These are phyloP conservation scores for Lasioglossum marginatum DNA, from an alignment of 2,888 invertebrate genomes.

Conservation along the genomic window DNA sequence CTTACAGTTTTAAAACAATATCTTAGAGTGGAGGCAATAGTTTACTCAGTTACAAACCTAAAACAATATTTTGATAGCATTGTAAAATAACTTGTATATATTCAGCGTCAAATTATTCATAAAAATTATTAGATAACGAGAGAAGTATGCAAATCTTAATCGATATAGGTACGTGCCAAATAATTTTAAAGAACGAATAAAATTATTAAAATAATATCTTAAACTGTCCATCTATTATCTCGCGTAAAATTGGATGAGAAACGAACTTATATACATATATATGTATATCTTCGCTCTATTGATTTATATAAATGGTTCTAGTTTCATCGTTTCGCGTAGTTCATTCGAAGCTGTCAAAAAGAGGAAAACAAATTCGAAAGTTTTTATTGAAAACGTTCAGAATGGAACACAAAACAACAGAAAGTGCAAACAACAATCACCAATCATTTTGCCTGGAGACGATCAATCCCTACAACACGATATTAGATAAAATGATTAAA, in stretches of 20 bases:
- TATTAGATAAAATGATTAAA: not conserved
- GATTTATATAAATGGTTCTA: not conserved
- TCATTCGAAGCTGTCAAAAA: not conserved
- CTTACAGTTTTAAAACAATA: not conserved
- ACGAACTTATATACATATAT: not conserved
- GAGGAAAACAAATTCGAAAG: not conserved
- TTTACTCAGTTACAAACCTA: not conserved
- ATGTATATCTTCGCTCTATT: not conserved
- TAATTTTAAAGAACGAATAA: no score
- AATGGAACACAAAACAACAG: not conserved
- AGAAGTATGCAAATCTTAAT: not conserved
- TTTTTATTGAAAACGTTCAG: not conserved
- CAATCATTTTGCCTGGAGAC: not conserved
- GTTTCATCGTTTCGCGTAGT: not conserved
- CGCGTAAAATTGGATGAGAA: not conserved
- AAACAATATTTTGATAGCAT: not conserved
- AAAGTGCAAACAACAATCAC: not conserved
- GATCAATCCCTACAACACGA: not conserved
- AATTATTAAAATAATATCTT: not conserved
- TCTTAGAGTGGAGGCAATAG: not conserved
- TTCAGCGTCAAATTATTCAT: not conserved
- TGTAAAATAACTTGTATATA: not conserved
- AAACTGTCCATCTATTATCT: not conserved
- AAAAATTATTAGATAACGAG: not conserved
- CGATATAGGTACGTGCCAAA: no score